phyloP scores from a whole-genome alignment of 2,888 invertebrate species.

The Sturmia bella region DNA sequence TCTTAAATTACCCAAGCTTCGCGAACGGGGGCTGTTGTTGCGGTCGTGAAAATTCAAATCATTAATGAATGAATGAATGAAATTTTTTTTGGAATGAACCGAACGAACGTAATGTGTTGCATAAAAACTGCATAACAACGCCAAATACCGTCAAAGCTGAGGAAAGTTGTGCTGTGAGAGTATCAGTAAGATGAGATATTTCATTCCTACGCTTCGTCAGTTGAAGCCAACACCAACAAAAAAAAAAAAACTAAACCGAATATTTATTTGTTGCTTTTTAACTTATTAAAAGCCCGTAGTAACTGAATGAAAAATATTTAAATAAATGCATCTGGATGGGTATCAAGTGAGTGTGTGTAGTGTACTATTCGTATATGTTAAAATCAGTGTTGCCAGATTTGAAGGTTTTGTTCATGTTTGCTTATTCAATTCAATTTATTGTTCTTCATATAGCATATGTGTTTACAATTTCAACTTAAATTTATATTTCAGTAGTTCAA shows the following conservation, averaged over 20 bases:
- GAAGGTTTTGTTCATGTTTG: no score
- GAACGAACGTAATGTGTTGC: conserved; percentile 42
- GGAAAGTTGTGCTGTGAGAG: conserved; percentile 30
- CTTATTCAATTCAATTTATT: no score
- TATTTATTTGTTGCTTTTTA: conserved; percentile 29
- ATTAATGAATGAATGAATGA: conserved; percentile 61
- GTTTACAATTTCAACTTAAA: no score
- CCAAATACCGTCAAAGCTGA: conserved; percentile 3
- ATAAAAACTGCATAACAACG: conserved; percentile 29
- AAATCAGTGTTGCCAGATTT: no score
- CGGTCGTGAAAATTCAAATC: conserved; percentile 57
- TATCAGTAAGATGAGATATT: conserved; percentile 37
- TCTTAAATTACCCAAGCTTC: conserved; percentile 34
- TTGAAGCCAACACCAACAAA: conserved; percentile 53
- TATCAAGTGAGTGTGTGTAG: background rate
- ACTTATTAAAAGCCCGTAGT: background rate
- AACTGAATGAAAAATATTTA: background rate
- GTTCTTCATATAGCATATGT: no score
- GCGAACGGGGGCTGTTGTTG: background rate
- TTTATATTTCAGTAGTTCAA: no score
- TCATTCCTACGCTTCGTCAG: conserved; percentile 61
- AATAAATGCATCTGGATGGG: conserved; percentile 10
- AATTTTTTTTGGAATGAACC: conserved; percentile 24
- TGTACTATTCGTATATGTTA: background rate
- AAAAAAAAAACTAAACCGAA: no score